phyloP scores from a whole-genome alignment of 2,113 vertebrate genomes.

The western clawed frog (Xenopus tropicalis) region DNA sequence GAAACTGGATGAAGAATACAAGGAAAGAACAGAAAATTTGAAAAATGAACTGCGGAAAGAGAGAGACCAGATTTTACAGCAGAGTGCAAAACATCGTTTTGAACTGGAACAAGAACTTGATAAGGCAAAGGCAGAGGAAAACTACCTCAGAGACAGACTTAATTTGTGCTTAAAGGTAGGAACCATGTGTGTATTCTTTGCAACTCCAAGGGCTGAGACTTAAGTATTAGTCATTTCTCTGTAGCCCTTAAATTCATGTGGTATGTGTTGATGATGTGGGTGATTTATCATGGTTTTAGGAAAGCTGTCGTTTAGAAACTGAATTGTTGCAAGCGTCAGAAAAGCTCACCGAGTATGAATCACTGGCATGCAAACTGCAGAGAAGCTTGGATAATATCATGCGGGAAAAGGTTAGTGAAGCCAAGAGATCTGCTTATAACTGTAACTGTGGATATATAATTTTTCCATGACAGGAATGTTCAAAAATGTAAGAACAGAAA shows the following conservation, averaged over 20 bases:
- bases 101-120: conserved; percentile 81
- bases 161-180: conserved; percentile 82
- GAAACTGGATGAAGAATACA: conserved; percentile 89
- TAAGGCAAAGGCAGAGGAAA: conserved; percentile 80
- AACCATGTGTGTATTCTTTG: not conserved
- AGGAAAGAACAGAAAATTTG: conserved; percentile 67
- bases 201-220: too few species aligned
- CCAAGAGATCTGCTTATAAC: not conserved
- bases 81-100: conserved; percentile 73
- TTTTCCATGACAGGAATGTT: too few species aligned
- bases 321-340: conserved; percentile 82
- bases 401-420: conserved; percentile 78
- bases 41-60: conserved; percentile 77
- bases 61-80: conserved; percentile 82
- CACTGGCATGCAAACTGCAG: conserved; percentile 78
- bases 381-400: conserved; percentile 79
- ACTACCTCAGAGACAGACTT: conserved; percentile 79
- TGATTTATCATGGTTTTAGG: conserved; percentile 59
- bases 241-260: too few species aligned
- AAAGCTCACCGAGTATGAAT: conserved; percentile 74
- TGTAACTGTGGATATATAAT: too few species aligned
- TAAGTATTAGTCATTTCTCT: too few species aligned
- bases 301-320: conserved; percentile 82
- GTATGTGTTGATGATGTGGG: too few species aligned
- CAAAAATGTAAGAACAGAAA: too few species aligned